A percentile compares a stretch with the other conserved stretches of the same genome.
Evolutionary conservation across 1,140 invertebrate species (phyloP).

Genomic region (Hyposmocoma kahamanoa): DNA sequence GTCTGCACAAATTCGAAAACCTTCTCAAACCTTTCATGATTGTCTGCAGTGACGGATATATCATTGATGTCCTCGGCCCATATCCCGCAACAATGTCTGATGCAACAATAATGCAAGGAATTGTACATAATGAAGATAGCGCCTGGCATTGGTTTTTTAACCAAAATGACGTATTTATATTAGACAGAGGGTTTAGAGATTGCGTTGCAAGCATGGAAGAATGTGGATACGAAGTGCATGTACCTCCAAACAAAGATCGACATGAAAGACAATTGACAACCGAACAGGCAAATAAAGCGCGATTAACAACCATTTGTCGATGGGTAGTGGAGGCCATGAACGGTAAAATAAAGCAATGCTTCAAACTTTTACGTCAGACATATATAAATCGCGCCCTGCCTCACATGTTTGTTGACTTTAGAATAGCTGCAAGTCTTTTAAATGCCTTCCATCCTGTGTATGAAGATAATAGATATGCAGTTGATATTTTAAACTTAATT

Average conservation of each 20-base stretch:
- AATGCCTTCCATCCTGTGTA: not conserved
- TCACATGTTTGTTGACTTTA: not conserved
- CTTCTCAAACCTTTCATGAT: constrained; percentile 16
- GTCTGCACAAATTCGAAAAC: constrained; percentile 1
- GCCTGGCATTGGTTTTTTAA: not conserved
- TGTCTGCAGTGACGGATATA: not conserved
- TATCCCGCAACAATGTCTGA: not conserved
- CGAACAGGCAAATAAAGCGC: constrained; percentile 17
- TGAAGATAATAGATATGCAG: not conserved
- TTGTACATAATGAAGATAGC: not conserved
- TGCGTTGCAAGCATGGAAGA: constrained; percentile 12
- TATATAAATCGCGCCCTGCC: constrained; percentile 5
- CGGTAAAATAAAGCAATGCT: constrained; percentile 17
- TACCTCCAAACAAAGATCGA: constrained; percentile 19
- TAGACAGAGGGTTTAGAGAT: constrained; percentile 14
- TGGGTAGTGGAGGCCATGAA: constrained; percentile 18
- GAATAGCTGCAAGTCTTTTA: not conserved
- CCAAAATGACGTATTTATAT: not conserved
- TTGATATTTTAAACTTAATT: not conserved
- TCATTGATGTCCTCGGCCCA: not conserved
- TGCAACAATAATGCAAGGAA: not conserved
- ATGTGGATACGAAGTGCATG: constrained; percentile 18
- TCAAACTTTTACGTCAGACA: constrained; percentile 13
- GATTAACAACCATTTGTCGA: constrained; percentile 19
- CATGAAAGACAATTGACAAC: constrained; percentile 17